Evolutionary conservation across 2,113 vertebrate genomes (phyloP).

Genomic region (Thamnaconus septentrionalis): DNA sequence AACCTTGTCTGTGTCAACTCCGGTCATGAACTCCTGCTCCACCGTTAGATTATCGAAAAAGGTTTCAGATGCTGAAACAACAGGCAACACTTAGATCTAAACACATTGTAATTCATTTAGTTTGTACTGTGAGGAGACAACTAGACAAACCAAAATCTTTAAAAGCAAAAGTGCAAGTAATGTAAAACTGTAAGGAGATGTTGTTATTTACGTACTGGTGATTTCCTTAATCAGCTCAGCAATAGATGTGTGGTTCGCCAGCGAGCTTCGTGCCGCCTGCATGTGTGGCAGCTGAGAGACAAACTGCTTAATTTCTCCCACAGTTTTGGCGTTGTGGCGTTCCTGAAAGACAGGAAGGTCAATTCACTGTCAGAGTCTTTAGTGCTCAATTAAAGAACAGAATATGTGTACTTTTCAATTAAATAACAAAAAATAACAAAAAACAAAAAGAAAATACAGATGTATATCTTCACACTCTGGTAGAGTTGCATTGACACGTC

Average conservation of each 20-base stretch:
- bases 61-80: slow-evolving; percentile 89
- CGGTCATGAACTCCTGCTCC: slow-evolving; percentile 99
- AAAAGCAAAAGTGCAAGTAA: not conserved
- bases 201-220: slow-evolving; percentile 82
- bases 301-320: slow-evolving; percentile 98
- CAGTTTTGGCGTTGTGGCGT: slow-evolving; percentile 93
- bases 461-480: not conserved
- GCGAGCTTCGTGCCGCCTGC: slow-evolving; percentile 92
- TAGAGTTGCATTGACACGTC: too few relatives aligned
- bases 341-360: slow-evolving; percentile 76
- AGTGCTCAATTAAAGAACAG: not conserved
- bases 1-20: slow-evolving; percentile 97
- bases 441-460: too few relatives aligned
- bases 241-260: slow-evolving; percentile 96
- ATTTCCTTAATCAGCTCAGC: slow-evolving; percentile 97
- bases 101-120: not conserved
- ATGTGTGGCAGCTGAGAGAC: slow-evolving; percentile 97
- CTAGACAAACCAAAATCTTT: not conserved
- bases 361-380: not conserved
- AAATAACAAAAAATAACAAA: too few relatives aligned
- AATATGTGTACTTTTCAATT: too few relatives aligned
- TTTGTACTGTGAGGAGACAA: not conserved
- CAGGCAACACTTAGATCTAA: slow-evolving; percentile 2
- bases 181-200: not conserved
- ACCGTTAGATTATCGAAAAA: slow-evolving; percentile 98